Evolutionary conservation across 1,140 invertebrate genomes (phyloP), one percentile per base, ranked within the genome.

Genomic region (Euura lappo): DNA sequence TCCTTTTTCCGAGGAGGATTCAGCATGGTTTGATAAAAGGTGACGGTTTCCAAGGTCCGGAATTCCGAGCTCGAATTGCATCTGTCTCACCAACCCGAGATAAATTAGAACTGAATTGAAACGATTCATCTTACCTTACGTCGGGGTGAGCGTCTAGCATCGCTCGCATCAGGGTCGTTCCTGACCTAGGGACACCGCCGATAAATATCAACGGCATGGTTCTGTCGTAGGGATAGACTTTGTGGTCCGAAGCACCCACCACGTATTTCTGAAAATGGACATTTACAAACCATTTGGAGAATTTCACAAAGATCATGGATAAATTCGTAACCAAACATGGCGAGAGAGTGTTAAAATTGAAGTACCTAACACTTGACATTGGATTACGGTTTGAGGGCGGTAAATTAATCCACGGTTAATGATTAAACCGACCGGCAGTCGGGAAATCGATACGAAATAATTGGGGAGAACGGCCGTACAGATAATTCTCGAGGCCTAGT

Each of bases 141-240:
- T 97, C 94, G n/a, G 96, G 96, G 91, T 99, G 98, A 65, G 98
- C 98, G 89, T 99, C 98, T 70, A 99, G 89, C 95, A 99, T 98
- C 74, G 97, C 98, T 83, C 98, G 91, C 93, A 98, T 97, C 71
- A 99, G 90, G 51, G 98, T 99, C 2, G 98, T 99, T 28, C 98
- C 98, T 68, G 96, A 98, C 76, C 98, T 91, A 44, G 98, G 98
- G 81, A 99, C 96, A 69, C 98, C 98, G 44, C 98, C 98, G 84
- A 99, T 98, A 88, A 99, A 99, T 81, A 99, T 98, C 72, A 99
- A 89, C 75, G 97, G 96, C 93, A 97, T 96, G 75, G 95, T 91
- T 78, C 95, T 90, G 82, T 95, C 92, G 83, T 96, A 96, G 68
- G 89, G 87, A 84, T 93, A 94, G 45, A 89, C 85, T 82, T 92